Conservation (phyloP, 2,888 invertebrate species). For the Dromius quadrimaculatus region DNA sequence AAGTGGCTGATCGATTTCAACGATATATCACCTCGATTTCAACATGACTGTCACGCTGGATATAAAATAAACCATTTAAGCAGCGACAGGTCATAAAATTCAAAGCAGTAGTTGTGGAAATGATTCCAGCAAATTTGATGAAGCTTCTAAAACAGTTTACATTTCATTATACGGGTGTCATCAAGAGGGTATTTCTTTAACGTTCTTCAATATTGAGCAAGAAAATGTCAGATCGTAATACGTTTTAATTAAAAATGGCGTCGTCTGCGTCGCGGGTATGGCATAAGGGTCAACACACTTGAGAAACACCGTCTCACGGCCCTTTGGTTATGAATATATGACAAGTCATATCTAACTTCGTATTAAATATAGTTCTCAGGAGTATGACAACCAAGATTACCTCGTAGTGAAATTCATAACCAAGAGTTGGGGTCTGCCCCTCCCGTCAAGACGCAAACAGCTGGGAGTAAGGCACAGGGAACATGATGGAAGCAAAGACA, state of each 20-base stretch:
- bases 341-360: conserved; percentile 52
- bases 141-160: conserved; percentile 39
- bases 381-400: conserved; percentile 53
- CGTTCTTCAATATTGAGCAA: conserved; percentile 44
- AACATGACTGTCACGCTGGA: no score
- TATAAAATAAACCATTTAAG: no score
- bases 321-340: conserved; percentile 52
- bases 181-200: conserved; percentile 24
- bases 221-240: conserved; percentile 44
- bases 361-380: conserved; percentile 53
- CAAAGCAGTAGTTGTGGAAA: conserved; percentile 4
- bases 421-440: conserved; percentile 32
- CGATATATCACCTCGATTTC: no score
- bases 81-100: conserved; percentile 3
- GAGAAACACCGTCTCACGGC: conserved; percentile 39
- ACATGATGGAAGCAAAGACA: neutral
- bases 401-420: conserved; percentile 51
- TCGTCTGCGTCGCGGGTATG: conserved; percentile 3
- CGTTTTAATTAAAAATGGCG: conserved; percentile 51
- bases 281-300: conserved; percentile 46
- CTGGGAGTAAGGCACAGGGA: conserved; percentile 12
- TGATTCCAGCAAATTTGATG: conserved; percentile 2
- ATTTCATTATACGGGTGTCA: conserved; percentile 38
- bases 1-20: no score
- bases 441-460: conserved; percentile 26